Evolutionary conservation across 2,113 vertebrate genomes (phyloP).

Genomic region (Plecturocebus donacophilus): DNA sequence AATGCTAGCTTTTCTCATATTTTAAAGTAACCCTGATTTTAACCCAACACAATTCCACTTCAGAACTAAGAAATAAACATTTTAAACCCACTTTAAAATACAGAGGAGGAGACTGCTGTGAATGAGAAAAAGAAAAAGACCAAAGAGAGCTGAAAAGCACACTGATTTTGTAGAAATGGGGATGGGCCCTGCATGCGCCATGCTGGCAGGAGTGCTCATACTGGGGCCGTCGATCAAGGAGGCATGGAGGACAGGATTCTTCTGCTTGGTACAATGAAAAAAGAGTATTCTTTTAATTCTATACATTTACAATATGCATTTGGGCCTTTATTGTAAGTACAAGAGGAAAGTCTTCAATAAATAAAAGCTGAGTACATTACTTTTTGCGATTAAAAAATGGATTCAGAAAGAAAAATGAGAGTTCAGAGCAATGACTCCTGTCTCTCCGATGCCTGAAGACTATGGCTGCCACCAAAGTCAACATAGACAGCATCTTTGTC

Average conservation of each 20-base stretch:
- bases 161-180: neutral
- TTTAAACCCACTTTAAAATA: neutral
- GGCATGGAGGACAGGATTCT: neutral
- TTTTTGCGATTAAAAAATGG: neutral
- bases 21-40: neutral
- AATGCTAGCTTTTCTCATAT: neutral
- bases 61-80: conserved; percentile 32
- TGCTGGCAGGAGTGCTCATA: neutral
- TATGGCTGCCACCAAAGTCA: conserved; percentile 93
- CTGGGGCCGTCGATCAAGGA: neutral
- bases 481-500: conserved; percentile 99
- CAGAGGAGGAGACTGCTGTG: neutral
- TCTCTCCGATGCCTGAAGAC: conserved; percentile 83
- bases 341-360: neutral
- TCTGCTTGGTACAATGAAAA: neutral
- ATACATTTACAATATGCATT: neutral
- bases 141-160: neutral
- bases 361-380: neutral
- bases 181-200: neutral
- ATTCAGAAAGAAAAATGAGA: neutral
- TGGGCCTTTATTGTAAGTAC: neutral
- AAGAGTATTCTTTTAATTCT: neutral
- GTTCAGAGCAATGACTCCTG: neutral
- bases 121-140: neutral
- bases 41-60: neutral